phyloP scores from a whole-genome alignment of 2,888 invertebrate genomes.

The Sarcophaga variegata region DNA sequence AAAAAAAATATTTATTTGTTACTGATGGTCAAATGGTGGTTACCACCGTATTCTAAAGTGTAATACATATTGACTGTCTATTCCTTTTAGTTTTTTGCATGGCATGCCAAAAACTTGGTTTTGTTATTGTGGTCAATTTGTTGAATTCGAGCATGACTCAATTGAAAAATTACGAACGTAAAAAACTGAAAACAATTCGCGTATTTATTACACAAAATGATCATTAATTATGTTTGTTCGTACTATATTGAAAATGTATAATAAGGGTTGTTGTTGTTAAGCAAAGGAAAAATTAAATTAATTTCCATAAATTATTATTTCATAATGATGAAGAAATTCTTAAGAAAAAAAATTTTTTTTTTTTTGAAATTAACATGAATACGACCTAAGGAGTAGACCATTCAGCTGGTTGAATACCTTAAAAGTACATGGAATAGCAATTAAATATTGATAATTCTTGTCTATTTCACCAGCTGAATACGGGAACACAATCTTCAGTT shows the following conservation, averaged over 20 bases:
- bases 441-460: too few relatives aligned
- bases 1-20: slow-evolving; percentile 35
- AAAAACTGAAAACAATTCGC: slow-evolving; percentile 65
- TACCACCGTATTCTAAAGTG: slow-evolving; percentile 33
- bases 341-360: too few relatives aligned
- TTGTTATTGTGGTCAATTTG: slow-evolving; percentile 68
- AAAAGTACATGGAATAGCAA: too few relatives aligned
- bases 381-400: too few relatives aligned
- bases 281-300: slow-evolving; percentile 26
- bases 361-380: too few relatives aligned
- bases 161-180: not conserved
- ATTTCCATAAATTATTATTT: slow-evolving; percentile 42
- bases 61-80: not conserved
- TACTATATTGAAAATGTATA: slow-evolving; percentile 53
- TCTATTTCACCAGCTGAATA: too few relatives aligned
- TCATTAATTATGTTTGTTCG: slow-evolving; percentile 58
- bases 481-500: too few relatives aligned
- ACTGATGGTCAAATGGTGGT: slow-evolving; percentile 71
- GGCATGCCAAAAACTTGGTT: slow-evolving; percentile 59
- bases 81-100: slow-evolving; percentile 25
- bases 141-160: slow-evolving; percentile 69
- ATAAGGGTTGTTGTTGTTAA: slow-evolving; percentile 37
- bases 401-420: too few relatives aligned
- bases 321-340: not conserved
- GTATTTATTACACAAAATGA: slow-evolving; percentile 67